These are phyloP conservation scores for Ictidomys tridecemlineatus DNA, from an alignment of 2,113 vertebrate genomes.

Conservation along the genomic window DNA sequence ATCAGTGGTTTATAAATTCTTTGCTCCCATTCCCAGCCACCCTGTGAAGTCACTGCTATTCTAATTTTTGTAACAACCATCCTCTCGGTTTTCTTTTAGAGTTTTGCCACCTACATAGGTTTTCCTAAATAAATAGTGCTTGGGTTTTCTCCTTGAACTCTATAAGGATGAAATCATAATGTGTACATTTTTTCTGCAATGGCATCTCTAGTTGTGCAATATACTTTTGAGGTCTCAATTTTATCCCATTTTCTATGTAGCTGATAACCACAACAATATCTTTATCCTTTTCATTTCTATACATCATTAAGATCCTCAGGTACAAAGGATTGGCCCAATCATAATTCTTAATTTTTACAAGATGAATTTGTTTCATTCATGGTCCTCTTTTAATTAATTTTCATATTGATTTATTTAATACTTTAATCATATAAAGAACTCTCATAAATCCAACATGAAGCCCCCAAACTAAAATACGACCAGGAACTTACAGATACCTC, in stretches of 20 bases:
- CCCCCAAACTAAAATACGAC: background rate
- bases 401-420: background rate
- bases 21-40: background rate
- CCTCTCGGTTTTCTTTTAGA: background rate
- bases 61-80: background rate
- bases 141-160: background rate
- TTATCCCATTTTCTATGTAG: background rate
- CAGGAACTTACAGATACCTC: background rate
- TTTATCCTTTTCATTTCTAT: background rate
- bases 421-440: background rate
- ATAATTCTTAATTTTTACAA: constrained; percentile 17
- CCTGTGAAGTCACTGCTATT: fast-evolving
- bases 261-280: background rate
- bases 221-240: constrained; percentile 1
- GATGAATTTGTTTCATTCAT: background rate
- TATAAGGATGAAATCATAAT: background rate
- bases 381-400: background rate
- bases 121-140: background rate
- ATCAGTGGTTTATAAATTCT: background rate
- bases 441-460: background rate
- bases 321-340: background rate
- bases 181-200: background rate
- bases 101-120: background rate
- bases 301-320: background rate
- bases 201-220: background rate